Conservation (phyloP, 2,797 vertebrate genomes). For the Antrozous pallidus region DNA sequence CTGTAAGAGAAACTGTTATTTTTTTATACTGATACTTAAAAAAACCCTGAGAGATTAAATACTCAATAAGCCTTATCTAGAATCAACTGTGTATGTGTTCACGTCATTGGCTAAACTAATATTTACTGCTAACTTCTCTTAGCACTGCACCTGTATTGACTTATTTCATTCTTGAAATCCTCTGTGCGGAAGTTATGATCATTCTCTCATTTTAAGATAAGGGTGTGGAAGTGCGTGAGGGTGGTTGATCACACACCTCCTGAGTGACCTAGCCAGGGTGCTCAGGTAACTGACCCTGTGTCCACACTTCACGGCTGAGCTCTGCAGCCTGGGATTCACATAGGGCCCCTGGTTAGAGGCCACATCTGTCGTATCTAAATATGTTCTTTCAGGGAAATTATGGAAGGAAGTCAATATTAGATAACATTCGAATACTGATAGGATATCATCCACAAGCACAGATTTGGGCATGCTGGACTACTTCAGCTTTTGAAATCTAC, state of each 20-base stretch:
- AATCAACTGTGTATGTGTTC: not conserved
- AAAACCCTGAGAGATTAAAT: not conserved
- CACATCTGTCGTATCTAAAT: not conserved
- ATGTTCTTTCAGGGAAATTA: not conserved
- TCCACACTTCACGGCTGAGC: not conserved
- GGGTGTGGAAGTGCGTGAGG: not conserved
- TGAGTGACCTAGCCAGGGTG: accelerated
- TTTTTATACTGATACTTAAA: not conserved
- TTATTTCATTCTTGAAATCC: not conserved
- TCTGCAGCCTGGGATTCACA: accelerated
- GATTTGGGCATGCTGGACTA: accelerated
- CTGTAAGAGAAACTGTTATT: not conserved
- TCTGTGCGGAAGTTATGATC: not conserved
- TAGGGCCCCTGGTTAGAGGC: not conserved
- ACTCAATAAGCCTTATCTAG: not conserved
- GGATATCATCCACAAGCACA: not conserved
- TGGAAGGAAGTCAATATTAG: too few relatives aligned
- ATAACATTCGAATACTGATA: not conserved
- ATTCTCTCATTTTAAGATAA: not conserved
- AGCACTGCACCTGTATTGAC: not conserved
- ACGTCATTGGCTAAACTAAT: not conserved
- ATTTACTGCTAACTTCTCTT: not conserved
- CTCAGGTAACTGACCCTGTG: not conserved
- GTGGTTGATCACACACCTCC: too few relatives aligned
- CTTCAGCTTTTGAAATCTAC: not conserved